Evolutionary conservation across 2,888 invertebrate species (phyloP).

Genomic region (Arrhopalites spinosus): DNA sequence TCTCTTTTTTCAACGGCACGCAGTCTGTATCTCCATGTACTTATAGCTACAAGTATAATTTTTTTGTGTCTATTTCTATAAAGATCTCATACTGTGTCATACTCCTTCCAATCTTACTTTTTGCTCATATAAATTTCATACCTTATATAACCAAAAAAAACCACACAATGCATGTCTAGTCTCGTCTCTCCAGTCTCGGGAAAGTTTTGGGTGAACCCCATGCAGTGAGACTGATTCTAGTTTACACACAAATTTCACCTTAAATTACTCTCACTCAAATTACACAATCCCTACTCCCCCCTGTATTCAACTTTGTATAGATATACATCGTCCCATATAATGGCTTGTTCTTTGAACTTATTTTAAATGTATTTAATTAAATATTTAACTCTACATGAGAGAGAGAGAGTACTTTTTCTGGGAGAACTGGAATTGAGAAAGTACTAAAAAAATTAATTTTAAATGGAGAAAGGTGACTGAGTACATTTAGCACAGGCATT

Average conservation of each 20-base stretch:
- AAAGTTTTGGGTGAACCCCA: background rate
- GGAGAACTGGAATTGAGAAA: background rate
- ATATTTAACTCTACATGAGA: too few relatives aligned
- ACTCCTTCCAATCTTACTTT: background rate
- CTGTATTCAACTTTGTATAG: background rate
- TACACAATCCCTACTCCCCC: background rate
- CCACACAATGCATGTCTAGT: too few relatives aligned
- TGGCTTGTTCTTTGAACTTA: background rate
- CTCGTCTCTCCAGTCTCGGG: too few relatives aligned
- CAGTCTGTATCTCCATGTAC: conserved; percentile 13
- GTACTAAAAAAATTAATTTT: background rate
- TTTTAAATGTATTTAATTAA: background rate
- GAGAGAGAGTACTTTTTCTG: background rate
- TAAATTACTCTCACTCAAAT: background rate
- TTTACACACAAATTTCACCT: background rate
- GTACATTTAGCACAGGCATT: background rate
- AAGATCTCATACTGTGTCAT: background rate
- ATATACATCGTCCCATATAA: background rate
- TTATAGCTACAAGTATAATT: background rate
- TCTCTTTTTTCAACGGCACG: conserved; percentile 23
- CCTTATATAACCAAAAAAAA: background rate
- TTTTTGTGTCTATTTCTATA: background rate
- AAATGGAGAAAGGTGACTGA: background rate
- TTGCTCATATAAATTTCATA: background rate
- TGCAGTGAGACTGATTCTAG: background rate